phyloP scores from a whole-genome alignment of 2,888 invertebrate genomes.

The Pseudococcus viburni region DNA sequence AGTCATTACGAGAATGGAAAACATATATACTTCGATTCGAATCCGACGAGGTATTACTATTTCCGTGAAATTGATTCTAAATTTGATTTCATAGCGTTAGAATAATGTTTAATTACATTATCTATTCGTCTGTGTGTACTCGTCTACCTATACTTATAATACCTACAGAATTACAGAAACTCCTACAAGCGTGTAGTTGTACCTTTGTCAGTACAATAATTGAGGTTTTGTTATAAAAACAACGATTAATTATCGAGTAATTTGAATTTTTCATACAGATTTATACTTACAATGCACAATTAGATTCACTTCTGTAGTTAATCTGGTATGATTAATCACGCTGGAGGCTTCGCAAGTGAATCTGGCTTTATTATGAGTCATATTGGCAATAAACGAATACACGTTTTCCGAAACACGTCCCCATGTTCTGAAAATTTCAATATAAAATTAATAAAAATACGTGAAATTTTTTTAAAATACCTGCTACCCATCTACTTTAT shows the following conservation, averaged over 20 bases:
- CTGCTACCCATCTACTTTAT: too few relatives aligned
- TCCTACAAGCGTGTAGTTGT: not conserved
- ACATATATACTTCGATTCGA: not conserved
- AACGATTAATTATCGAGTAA: not conserved
- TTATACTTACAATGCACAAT: slow-evolving; percentile 83
- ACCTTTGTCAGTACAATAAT: not conserved
- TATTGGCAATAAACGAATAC: slow-evolving; percentile 89
- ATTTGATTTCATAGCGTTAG: slow-evolving; percentile 1
- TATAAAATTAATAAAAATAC: not conserved
- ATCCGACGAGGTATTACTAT: slow-evolving; percentile 16
- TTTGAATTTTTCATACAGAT: not conserved
- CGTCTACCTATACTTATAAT: not conserved
- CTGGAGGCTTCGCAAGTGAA: slow-evolving; percentile 96
- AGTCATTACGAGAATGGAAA: not conserved
- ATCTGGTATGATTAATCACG: slow-evolving; percentile 87
- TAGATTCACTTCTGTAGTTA: slow-evolving; percentile 88
- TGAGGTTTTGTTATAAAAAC: not conserved
- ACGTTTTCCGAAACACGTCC: slow-evolving; percentile 90
- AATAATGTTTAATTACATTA: slow-evolving; percentile 4
- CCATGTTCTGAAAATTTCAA: slow-evolving; percentile 76
- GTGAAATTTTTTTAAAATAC: not conserved
- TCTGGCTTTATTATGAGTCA: slow-evolving; percentile 92
- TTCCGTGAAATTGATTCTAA: slow-evolving; percentile 31
- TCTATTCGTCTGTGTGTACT: not conserved
- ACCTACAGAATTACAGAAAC: not conserved